Percentiles rank a stretch among this genome's conserved stretches.
phyloP scores from a whole-genome alignment of 2,888 invertebrate species.

The Eupeodes luniger region DNA sequence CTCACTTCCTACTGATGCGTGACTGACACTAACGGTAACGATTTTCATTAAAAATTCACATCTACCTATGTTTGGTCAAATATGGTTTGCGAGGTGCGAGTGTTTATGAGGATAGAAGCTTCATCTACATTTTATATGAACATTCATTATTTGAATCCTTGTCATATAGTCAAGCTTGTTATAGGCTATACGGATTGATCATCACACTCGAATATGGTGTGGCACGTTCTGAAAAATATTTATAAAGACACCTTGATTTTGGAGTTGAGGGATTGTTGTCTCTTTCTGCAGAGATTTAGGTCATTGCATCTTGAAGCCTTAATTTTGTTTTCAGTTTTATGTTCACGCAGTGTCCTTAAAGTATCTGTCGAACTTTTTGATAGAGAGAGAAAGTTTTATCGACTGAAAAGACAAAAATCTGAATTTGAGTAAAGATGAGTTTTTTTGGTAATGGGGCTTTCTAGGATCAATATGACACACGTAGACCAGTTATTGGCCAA shows the following conservation, averaged over 20 bases:
- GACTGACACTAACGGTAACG: slow-evolving; percentile 30
- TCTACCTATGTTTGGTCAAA: slow-evolving; percentile 20
- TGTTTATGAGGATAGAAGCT: neutral
- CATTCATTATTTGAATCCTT: neutral
- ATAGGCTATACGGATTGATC: neutral
- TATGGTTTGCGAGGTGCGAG: neutral
- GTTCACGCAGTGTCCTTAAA: too few relatives aligned
- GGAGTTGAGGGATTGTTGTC: neutral
- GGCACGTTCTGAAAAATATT: neutral
- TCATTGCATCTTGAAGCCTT: too few relatives aligned
- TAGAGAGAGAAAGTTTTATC: too few relatives aligned
- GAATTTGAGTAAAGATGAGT: too few relatives aligned
- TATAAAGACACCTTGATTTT: neutral
- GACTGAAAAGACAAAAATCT: too few relatives aligned
- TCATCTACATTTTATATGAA: slow-evolving; percentile 1
- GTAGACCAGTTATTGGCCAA: too few relatives aligned
- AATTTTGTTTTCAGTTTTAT: too few relatives aligned
- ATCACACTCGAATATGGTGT: neutral
- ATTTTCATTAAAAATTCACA: slow-evolving; percentile 43
- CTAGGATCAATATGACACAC: too few relatives aligned
- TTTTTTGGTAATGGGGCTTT: too few relatives aligned
- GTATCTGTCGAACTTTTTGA: too few relatives aligned
- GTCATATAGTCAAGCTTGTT: neutral
- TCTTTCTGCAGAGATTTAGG: too few relatives aligned
- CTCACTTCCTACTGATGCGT: slow-evolving; percentile 13